phyloP scores from a whole-genome alignment of 2,888 invertebrate species.

The Nowickia ferox region DNA sequence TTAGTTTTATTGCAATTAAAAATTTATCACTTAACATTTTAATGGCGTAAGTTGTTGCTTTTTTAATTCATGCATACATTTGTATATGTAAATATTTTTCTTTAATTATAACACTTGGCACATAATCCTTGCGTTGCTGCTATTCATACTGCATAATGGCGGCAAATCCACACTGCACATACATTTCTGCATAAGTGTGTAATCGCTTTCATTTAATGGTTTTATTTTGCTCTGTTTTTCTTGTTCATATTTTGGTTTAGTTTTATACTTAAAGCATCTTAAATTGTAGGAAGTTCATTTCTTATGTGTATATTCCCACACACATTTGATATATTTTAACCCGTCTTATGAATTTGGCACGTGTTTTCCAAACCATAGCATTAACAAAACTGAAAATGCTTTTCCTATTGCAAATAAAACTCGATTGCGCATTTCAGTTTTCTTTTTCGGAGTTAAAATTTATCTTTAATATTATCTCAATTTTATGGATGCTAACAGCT shows the following conservation, averaged over 20 bases:
- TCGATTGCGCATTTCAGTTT: slow-evolving; percentile 46
- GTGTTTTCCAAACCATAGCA: slow-evolving; percentile 65
- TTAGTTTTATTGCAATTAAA: slow-evolving; percentile 49
- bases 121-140: slow-evolving; percentile 15
- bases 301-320: neutral
- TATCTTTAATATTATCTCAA: slow-evolving; percentile 25
- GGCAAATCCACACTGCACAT: neutral
- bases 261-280: neutral
- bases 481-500: slow-evolving; percentile 52
- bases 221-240: neutral
- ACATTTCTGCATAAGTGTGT: neutral
- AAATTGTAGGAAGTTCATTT: neutral
- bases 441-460: slow-evolving; percentile 59
- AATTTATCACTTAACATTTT: slow-evolving; percentile 49
- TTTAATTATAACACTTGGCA: slow-evolving; percentile 29
- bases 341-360: slow-evolving; percentile 55
- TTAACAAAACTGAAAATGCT: slow-evolving; percentile 52
- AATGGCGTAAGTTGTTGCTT: slow-evolving; percentile 12
- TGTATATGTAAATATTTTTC: slow-evolving; percentile 3
- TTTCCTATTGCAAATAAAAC: slow-evolving; percentile 41
- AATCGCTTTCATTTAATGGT: neutral
- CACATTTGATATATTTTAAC: slow-evolving; percentile 7
- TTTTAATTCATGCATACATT: slow-evolving; percentile 6
- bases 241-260: neutral
- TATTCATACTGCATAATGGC: neutral